A percentile compares a stretch with the other conserved stretches of the same genome.
phyloP scores from a whole-genome alignment of 2,888 invertebrate genomes.

The Pomacea canaliculata region DNA sequence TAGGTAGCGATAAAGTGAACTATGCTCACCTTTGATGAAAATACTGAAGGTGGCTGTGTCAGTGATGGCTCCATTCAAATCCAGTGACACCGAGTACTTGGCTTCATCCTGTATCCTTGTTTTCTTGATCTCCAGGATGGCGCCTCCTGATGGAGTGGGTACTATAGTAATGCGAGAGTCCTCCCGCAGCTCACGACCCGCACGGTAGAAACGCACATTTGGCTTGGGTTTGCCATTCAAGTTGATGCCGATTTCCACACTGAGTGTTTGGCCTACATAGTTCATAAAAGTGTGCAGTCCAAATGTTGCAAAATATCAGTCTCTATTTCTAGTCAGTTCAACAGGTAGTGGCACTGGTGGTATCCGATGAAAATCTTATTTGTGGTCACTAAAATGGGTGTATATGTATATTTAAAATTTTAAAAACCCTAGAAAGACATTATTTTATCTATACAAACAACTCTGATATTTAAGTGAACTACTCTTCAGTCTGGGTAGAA shows the following conservation, averaged over 20 bases:
- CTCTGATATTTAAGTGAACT: too few species aligned
- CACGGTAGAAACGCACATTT: constrained; percentile 88
- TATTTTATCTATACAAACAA: too few species aligned
- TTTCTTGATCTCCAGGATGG: constrained; percentile 95
- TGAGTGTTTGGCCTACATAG: constrained; percentile 53
- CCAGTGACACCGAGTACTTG: constrained; percentile 91
- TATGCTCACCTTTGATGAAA: constrained; percentile 88
- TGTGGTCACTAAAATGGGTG: too few species aligned
- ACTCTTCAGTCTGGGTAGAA: too few species aligned
- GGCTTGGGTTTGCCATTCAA: constrained; percentile 96
- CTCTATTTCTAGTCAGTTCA: too few species aligned
- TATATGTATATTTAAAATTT: too few species aligned
- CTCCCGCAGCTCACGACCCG: constrained; percentile 93
- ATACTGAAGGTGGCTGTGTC: constrained; percentile 96
- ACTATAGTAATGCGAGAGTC: constrained; percentile 82
- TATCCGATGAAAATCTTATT: too few species aligned
- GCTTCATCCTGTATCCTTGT: constrained; percentile 97
- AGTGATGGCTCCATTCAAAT: constrained; percentile 88
- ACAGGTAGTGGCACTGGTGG: too few species aligned
- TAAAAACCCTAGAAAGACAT: too few species aligned
- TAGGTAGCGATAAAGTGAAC: too few species aligned
- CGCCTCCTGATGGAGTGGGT: constrained; percentile 73
- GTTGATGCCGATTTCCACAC: constrained; percentile 74
- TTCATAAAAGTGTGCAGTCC: not conserved
- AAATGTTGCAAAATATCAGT: too few species aligned